phyloP scores from a whole-genome alignment of 2,113 vertebrate genomes.

The Ancistrus triradiatus region DNA sequence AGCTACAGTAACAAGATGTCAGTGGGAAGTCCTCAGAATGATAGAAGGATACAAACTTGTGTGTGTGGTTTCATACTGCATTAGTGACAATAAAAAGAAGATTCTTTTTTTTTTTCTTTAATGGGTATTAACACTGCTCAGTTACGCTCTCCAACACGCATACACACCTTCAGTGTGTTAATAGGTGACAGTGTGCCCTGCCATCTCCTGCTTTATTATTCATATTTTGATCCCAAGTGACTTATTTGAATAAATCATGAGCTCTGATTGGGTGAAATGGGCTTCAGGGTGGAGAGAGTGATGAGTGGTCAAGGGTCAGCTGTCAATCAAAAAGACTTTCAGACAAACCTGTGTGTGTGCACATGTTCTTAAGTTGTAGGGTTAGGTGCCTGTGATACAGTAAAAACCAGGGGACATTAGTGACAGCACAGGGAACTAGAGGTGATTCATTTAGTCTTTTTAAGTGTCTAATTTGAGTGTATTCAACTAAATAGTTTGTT shows the following conservation, averaged over 20 bases:
- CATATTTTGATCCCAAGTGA: conserved; percentile 65
- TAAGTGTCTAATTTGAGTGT: too few relatives aligned
- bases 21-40: too few relatives aligned
- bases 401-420: neutral
- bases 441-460: too few relatives aligned
- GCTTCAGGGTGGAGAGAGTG: conserved; percentile 31
- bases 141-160: conserved; percentile 15
- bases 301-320: conserved; percentile 32
- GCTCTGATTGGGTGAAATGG: conserved; percentile 54
- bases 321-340: conserved; percentile 35
- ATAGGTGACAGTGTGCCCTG: conserved; percentile 41
- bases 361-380: neutral
- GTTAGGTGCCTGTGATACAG: neutral
- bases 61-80: neutral
- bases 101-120: neutral
- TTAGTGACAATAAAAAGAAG: too few relatives aligned
- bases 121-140: too few relatives aligned
- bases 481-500: too few relatives aligned
- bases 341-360: neutral
- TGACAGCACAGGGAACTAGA: neutral
- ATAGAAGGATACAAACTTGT: too few relatives aligned
- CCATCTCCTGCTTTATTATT: conserved; percentile 63
- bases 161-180: conserved; percentile 51
- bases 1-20: too few relatives aligned
- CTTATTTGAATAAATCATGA: conserved; percentile 69